Evolutionary conservation across 2,888 invertebrate species (phyloP).

Genomic region (Micoletzkya japonica): DNA sequence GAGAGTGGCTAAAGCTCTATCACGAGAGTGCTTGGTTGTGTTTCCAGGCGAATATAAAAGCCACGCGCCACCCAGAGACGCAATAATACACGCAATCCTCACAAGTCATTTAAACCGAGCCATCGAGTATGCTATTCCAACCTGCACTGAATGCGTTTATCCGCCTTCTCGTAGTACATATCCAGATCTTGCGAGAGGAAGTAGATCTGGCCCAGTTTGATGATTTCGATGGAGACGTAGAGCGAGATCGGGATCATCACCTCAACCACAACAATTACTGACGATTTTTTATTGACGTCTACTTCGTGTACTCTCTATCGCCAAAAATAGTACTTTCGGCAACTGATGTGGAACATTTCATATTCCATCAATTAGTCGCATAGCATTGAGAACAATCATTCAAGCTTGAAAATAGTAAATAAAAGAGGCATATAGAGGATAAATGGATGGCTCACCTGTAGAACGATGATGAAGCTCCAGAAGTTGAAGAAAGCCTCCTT

Average conservation of each 20-base stretch:
- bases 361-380: background rate
- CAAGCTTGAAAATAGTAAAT: background rate
- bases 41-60: too few species aligned
- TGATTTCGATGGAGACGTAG: constrained; percentile 93
- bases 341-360: too few species aligned
- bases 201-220: constrained; percentile 90
- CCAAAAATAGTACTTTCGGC: background rate
- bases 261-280: constrained; percentile 66
- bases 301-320: background rate
- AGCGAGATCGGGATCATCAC: constrained; percentile 94
- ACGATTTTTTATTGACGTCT: background rate
- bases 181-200: constrained; percentile 79
- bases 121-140: background rate
- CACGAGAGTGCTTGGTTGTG: background rate
- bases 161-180: constrained; percentile 81
- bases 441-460: constrained; percentile 73
- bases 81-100: background rate
- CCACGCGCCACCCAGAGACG: too few species aligned
- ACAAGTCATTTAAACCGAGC: background rate
- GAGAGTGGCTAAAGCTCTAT: background rate
- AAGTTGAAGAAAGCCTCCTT: constrained; percentile 83
- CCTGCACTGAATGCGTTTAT: constrained; percentile 80
- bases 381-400: background rate
- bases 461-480: constrained; percentile 91
- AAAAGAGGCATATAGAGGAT: background rate